phyloP scores from a whole-genome alignment of 2,113 vertebrate genomes.

The Notarius quadriscutis region DNA sequence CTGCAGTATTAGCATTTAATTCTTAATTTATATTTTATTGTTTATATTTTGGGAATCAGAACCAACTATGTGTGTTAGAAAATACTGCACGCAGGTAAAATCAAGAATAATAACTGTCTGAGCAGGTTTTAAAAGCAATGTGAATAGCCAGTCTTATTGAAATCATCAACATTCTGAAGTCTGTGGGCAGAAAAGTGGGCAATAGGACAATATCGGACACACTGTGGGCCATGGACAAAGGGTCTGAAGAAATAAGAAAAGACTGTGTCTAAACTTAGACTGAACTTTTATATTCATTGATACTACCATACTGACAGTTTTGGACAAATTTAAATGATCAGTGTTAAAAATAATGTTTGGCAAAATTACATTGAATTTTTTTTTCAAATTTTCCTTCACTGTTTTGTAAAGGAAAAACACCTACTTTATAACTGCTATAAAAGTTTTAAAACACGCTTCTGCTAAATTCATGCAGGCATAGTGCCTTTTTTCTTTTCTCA shows the following conservation, averaged over 20 bases:
- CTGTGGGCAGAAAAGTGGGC: too few species aligned
- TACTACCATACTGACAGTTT: background rate
- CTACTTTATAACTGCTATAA: background rate
- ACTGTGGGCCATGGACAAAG: background rate
- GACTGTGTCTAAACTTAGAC: background rate
- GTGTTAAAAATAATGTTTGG: background rate
- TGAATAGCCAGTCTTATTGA: too few species aligned
- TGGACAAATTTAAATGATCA: background rate
- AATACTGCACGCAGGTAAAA: too few species aligned
- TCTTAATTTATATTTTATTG: background rate
- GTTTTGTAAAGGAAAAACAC: background rate
- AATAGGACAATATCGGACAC: background rate
- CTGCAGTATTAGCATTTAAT: too few species aligned
- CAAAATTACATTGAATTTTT: background rate
- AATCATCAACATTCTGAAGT: too few species aligned
- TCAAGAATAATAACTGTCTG: too few species aligned
- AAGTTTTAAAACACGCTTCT: background rate
- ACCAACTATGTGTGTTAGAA: too few species aligned
- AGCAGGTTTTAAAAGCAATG: too few species aligned
- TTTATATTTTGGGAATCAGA: too few species aligned
- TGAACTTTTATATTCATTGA: background rate
- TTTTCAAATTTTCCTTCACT: too few species aligned
- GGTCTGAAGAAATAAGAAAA: background rate
- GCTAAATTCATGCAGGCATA: background rate
- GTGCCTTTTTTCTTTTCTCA: too few species aligned